Evolutionary conservation across 2,888 invertebrate genomes (phyloP).

Genomic region (Arctia plantaginis): DNA sequence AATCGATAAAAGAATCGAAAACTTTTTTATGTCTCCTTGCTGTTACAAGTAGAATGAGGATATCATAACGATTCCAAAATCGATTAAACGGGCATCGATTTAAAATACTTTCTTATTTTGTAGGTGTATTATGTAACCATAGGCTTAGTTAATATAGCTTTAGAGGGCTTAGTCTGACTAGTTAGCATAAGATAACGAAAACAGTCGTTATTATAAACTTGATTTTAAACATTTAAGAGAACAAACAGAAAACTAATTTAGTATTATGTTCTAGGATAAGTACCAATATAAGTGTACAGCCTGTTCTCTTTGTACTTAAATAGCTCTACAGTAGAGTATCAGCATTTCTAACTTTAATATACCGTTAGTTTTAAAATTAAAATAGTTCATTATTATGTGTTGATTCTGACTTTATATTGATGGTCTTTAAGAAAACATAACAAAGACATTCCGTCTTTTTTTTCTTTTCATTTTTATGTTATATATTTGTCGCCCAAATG

Average conservation of each 20-base stretch:
- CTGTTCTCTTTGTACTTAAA: not conserved
- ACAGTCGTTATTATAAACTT: slow-evolving; percentile 1
- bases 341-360: not conserved
- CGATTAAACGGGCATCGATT: not conserved
- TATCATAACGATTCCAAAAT: not conserved
- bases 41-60: not conserved
- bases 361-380: not conserved
- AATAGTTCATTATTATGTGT: not conserved
- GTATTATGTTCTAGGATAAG: not conserved
- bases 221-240: slow-evolving; percentile 2
- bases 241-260: not conserved
- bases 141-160: not conserved
- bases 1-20: not conserved
- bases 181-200: slow-evolving; percentile 1
- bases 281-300: not conserved
- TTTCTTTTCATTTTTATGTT: not conserved
- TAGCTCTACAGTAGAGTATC: not conserved
- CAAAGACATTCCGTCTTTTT: not conserved
- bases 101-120: not conserved
- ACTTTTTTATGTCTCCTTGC: not conserved
- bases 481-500: too few relatives aligned
- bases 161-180: not conserved
- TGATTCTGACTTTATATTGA: not conserved
- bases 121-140: not conserved
- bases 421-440: too few relatives aligned